These are phyloP conservation scores for Drosophila kohkoa DNA, from an alignment of 1,140 invertebrate species.

Conservation along the genomic window DNA sequence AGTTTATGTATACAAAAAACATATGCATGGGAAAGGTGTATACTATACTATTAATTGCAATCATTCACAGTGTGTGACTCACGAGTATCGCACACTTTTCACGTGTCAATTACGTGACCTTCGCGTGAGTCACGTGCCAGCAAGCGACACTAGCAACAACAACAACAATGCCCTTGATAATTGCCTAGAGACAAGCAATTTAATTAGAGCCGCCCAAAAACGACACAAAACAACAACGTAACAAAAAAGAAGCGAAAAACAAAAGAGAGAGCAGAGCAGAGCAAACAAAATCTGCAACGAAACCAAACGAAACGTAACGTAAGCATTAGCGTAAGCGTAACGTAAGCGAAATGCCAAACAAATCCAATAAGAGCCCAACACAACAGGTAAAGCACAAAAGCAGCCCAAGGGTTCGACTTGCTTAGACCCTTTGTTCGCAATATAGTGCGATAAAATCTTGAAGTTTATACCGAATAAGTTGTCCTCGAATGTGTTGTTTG, in stretches of 20 bases:
- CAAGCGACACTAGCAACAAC: not conserved
- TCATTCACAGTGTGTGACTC: slow-evolving; percentile 20
- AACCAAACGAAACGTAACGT: slow-evolving; percentile 18
- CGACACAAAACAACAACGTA: too few relatives aligned
- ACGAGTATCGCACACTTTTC: slow-evolving; percentile 27
- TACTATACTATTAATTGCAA: slow-evolving; percentile 27
- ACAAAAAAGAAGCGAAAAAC: not conserved
- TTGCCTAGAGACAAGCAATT: slow-evolving; percentile 31
- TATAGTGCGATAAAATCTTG: not conserved
- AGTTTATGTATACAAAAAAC: not conserved
- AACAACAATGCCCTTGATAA: slow-evolving; percentile 30
- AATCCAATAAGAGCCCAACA: slow-evolving; percentile 35
- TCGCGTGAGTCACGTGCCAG: slow-evolving; percentile 35
- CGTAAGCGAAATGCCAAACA: slow-evolving; percentile 24
- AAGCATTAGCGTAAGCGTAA: slow-evolving; percentile 31
- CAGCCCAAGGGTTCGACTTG: not conserved
- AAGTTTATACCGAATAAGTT: too few relatives aligned
- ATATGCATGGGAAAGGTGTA: slow-evolving; percentile 15
- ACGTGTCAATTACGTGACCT: slow-evolving; percentile 35
- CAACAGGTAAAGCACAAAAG: not conserved
- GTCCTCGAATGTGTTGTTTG: too few relatives aligned
- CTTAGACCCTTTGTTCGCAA: not conserved
- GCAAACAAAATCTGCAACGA: slow-evolving; percentile 4
- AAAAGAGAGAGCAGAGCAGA: not conserved
- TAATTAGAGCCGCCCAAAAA: slow-evolving; percentile 30